A percentile compares a stretch with the other conserved stretches of the same genome.
Conservation (phyloP, 2,797 vertebrate species). For the Clamator glandarius region DNA sequence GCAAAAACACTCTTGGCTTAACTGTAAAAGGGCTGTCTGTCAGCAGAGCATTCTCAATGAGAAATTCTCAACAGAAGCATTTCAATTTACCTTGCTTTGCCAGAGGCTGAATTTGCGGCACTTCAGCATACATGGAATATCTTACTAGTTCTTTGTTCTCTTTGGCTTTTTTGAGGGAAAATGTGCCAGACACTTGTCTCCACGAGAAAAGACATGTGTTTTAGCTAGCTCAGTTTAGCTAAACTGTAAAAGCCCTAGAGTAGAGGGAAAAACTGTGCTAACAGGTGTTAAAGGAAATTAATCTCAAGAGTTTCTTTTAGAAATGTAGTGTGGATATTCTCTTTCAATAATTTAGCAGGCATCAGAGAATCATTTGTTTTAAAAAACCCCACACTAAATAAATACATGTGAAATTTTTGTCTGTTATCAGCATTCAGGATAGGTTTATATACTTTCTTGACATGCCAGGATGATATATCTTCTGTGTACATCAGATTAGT, state of each 20-base stretch:
- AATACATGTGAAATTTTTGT: background rate
- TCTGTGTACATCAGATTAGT: background rate
- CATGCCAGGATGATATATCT: background rate
- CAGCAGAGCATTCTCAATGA: background rate
- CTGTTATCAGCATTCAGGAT: background rate
- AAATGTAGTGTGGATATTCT: background rate
- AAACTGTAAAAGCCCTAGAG: background rate
- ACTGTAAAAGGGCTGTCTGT: background rate
- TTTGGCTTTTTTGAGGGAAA: background rate
- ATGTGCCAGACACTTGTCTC: background rate
- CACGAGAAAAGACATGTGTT: background rate
- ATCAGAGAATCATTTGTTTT: background rate
- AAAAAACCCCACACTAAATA: background rate
- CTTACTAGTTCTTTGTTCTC: conserved; percentile 1
- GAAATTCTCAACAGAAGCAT: background rate
- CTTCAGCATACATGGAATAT: background rate
- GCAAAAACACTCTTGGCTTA: background rate
- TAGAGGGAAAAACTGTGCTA: background rate
- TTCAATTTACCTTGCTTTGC: conserved; percentile 14
- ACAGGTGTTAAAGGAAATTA: background rate
- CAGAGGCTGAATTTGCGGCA: background rate
- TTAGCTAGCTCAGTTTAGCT: background rate
- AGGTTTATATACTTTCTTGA: background rate
- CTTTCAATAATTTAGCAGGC: background rate
- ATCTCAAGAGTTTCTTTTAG: background rate